Base-by-base conservation (phyloP, 2,113 vertebrate genomes). In the Isichthys henryi region DNA sequence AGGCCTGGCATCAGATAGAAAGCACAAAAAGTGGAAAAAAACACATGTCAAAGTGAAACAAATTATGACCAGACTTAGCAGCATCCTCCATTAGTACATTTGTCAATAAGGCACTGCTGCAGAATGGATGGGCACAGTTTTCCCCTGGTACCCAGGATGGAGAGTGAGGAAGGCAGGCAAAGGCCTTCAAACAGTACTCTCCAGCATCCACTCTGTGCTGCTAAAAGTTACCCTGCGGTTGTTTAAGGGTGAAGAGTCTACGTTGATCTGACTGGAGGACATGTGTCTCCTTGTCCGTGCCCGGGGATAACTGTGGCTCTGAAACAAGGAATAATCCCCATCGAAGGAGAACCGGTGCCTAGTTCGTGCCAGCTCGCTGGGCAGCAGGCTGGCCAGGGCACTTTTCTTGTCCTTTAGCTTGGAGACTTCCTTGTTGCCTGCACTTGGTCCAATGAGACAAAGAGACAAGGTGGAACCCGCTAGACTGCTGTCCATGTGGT, bases 121-220 rank as follows among this genome's bases (percentile, higher is more conserved):
- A 92, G 94, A 95, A 94, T 94, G 93, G 93, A 94, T 94, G 91
- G 92, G 92, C 92, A 94, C 94, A 93, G 94, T 92, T 90, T 92
- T 94, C 94, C 95, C 91, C 92, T 91, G 92, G 93, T 88, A 92
- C 91, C 92, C 93, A 43, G 91, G 91, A 90, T 92, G 93, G 94
- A 93, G 93, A 93, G 92, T 92, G 93, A 93, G 90, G 92, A 91
- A 88, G 49, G 90, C 92, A 88, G 92, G 91, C 87, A 82, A 89
- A 91, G 91, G 93, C 94, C 56, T 91, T 98, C 96, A 98, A 91
- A 98, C 97, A 35, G 98, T 98, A 95, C 98, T 98, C 93, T 98
- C 98, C 50, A 99, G 95, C 98, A 98, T 98, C 98, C 98, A 99
- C 92, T 98, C 97, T 21, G 97, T 98, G 96, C 97, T 98, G 96